Conservation (phyloP, 2,888 invertebrate species). For the Notodonta dromedarius region DNA sequence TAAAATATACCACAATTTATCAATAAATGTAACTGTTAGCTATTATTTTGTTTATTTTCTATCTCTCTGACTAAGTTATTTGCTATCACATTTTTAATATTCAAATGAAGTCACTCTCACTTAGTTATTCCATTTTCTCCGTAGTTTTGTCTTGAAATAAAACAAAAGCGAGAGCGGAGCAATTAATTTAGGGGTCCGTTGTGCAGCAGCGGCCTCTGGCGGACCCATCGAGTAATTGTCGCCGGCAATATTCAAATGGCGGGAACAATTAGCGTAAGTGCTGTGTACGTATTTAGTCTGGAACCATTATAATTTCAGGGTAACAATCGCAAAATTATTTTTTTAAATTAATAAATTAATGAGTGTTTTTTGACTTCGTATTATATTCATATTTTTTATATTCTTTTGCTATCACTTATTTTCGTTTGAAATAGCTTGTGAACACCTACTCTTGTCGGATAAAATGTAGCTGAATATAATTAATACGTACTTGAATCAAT, state of each 20-base stretch:
- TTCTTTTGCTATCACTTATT: no score
- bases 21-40: no score
- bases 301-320: constrained; percentile 32
- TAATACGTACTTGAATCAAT: no score
- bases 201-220: constrained; percentile 58
- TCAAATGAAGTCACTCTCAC: neutral
- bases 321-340: constrained; percentile 25
- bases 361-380: no score
- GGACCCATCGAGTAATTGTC: constrained; percentile 83
- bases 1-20: no score
- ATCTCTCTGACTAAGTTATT: no score
- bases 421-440: no score
- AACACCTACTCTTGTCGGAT: no score
- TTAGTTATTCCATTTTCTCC: constrained; percentile 26
- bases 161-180: constrained; percentile 74
- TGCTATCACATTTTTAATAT: neutral
- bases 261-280: constrained; percentile 83
- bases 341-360: neutral
- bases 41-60: no score
- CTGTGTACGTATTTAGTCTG: constrained; percentile 60
- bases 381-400: no score
- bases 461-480: no score
- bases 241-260: constrained; percentile 83
- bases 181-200: constrained; percentile 76
- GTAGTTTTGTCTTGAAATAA: constrained; percentile 57